Evolutionary conservation across 1,140 invertebrate species (phyloP).

Genomic region (Ceratina australensis): DNA sequence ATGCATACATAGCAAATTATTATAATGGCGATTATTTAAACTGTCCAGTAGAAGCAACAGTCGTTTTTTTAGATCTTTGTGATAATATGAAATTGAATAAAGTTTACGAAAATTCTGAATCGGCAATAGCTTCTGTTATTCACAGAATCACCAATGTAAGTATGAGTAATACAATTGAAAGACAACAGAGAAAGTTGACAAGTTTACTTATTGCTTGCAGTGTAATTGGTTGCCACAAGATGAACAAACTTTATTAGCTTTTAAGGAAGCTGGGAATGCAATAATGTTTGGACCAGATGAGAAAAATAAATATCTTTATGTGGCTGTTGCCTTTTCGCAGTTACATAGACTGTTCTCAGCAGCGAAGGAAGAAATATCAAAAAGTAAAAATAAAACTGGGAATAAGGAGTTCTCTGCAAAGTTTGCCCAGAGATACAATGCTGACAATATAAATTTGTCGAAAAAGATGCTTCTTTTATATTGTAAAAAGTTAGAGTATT

Average conservation of each 20-base stretch:
- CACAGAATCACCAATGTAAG: slow-evolving; percentile 81
- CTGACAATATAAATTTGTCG: slow-evolving; percentile 78
- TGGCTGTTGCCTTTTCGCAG: slow-evolving; percentile 82
- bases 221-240: slow-evolving; percentile 72
- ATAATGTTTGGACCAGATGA: slow-evolving; percentile 78
- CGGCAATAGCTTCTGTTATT: slow-evolving; percentile 83
- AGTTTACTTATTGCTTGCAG: slow-evolving; percentile 66
- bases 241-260: slow-evolving; percentile 68
- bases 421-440: slow-evolving; percentile 78
- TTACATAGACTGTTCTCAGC: slow-evolving; percentile 80
- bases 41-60: slow-evolving; percentile 81
- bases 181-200: slow-evolving; percentile 15
- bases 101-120: slow-evolving; percentile 82
- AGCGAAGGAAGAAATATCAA: slow-evolving; percentile 72
- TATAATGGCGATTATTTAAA: slow-evolving; percentile 86
- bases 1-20: slow-evolving; percentile 83
- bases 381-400: slow-evolving; percentile 64
- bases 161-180: slow-evolving; percentile 25
- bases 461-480: slow-evolving; percentile 81
- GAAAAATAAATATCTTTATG: slow-evolving; percentile 76
- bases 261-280: slow-evolving; percentile 74
- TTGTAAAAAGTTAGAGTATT: slow-evolving; percentile 86
- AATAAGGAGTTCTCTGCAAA: slow-evolving; percentile 78
- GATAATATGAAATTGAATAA: slow-evolving; percentile 82
- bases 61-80: slow-evolving; percentile 82